Evolutionary conservation across 2,113 vertebrate genomes (phyloP).

Genomic region (Melospiza georgiana): DNA sequence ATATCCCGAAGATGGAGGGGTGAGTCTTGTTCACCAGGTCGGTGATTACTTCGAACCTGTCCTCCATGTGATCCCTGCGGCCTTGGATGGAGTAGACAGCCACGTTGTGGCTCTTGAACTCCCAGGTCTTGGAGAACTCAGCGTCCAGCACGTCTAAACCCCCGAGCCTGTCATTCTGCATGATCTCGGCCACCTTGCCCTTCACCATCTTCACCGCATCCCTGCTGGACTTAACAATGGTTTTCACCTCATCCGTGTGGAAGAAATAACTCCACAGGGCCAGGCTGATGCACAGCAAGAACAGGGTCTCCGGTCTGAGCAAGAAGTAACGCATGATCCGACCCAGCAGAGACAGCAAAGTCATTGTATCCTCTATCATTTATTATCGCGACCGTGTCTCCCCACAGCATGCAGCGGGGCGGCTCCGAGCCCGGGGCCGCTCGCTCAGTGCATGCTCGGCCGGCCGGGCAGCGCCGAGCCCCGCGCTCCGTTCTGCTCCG

Average conservation of each 20-base stretch:
- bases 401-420: conserved; percentile 59
- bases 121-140: conserved; percentile 96
- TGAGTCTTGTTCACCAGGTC: conserved; percentile 94
- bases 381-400: conserved; percentile 71
- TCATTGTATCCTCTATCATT: conserved; percentile 99
- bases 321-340: conserved; percentile 99
- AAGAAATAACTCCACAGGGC: conserved; percentile 99
- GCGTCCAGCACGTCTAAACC: conserved; percentile 93
- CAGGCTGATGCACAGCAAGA: conserved; percentile 95
- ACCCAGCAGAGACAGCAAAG: conserved; percentile 95
- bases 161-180: conserved; percentile 93
- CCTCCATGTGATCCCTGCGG: conserved; percentile 97
- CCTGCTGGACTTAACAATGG: conserved; percentile 96
- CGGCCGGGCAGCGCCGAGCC: not conserved
- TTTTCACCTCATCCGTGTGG: conserved; percentile 99
- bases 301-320: conserved; percentile 96
- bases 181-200: conserved; percentile 97
- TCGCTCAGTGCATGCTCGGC: conserved; percentile 61
- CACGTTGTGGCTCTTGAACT: conserved; percentile 92
- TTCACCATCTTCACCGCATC: conserved; percentile 98
- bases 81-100: conserved; percentile 98
- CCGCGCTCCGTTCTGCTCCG: not conserved
- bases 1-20: conserved; percentile 95
- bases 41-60: conserved; percentile 91
- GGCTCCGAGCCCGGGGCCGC: conserved; percentile 36